Evolutionary conservation across 2,888 invertebrate genomes (phyloP).

Genomic region (Cabera pusaria): DNA sequence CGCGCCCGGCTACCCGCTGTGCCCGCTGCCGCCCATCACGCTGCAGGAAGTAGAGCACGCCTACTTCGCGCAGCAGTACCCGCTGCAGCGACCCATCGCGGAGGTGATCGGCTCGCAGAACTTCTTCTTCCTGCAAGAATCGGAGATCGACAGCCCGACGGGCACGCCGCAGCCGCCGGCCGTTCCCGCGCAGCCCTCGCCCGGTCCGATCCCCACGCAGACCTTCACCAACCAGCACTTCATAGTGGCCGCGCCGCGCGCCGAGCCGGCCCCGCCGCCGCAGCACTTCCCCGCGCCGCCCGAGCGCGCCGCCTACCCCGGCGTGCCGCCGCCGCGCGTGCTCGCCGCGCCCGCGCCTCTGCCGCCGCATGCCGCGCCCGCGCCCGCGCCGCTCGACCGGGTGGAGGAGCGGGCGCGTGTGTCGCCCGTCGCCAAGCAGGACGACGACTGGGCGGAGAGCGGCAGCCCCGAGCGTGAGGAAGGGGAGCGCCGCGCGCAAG

Average conservation of each 20-base stretch:
- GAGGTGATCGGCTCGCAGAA: slow-evolving; percentile 91
- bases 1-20: slow-evolving; percentile 80
- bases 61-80: slow-evolving; percentile 84
- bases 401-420: slow-evolving; percentile 64
- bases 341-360: slow-evolving; percentile 23
- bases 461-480: slow-evolving; percentile 70
- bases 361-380: slow-evolving; percentile 51
- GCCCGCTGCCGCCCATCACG: slow-evolving; percentile 82
- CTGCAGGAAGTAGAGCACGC: slow-evolving; percentile 85
- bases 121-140: slow-evolving; percentile 94
- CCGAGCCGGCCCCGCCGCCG: slow-evolving; percentile 81
- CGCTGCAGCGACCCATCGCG: slow-evolving; percentile 85
- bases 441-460: slow-evolving; percentile 61
- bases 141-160: slow-evolving; percentile 92
- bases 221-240: slow-evolving; percentile 94
- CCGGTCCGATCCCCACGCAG: slow-evolving; percentile 87
- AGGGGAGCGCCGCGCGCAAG: slow-evolving; percentile 66
- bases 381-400: slow-evolving; percentile 61
- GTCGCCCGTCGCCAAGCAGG: slow-evolving; percentile 71
- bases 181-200: slow-evolving; percentile 64
- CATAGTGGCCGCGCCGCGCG: slow-evolving; percentile 78
- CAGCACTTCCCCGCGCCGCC: slow-evolving; percentile 72
- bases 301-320: slow-evolving; percentile 73
- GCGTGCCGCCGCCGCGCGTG: slow-evolving; percentile 57
- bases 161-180: slow-evolving; percentile 76